These are phyloP conservation scores for Edolisoma coerulescens DNA, from an alignment of 2,113 vertebrate genomes.

Conservation along the genomic window DNA sequence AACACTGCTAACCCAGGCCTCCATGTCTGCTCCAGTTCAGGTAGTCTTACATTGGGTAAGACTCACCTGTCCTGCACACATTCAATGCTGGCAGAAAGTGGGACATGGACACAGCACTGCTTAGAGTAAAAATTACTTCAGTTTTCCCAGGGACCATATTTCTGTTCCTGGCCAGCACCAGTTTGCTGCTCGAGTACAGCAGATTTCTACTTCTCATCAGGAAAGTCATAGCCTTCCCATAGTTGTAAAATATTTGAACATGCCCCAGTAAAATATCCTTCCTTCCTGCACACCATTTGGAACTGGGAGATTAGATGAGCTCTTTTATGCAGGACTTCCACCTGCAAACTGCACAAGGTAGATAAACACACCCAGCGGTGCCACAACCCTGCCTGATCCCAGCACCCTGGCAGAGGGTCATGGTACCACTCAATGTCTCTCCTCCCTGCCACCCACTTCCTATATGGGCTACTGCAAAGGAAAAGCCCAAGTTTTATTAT, in stretches of 20 bases:
- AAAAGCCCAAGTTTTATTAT: not conserved
- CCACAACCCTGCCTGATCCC: not conserved
- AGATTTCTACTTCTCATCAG: not conserved
- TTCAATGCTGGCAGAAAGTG: not conserved
- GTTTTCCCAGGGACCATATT: not conserved
- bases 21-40: fast-evolving
- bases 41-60: too few relatives aligned
- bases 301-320: not conserved
- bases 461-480: not conserved
- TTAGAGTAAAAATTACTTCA: not conserved
- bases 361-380: fast-evolving
- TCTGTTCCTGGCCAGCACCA: not conserved
- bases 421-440: not conserved
- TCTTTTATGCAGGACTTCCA: not conserved
- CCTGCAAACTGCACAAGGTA: not conserved
- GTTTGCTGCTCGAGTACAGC: fast-evolving
- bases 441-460: not conserved
- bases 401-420: not conserved
- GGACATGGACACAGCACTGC: not conserved
- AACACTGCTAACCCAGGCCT: not conserved
- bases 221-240: not conserved
- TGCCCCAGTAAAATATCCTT: not conserved
- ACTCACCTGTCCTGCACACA: not conserved
- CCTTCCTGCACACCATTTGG: not conserved
- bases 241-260: not conserved